phyloP scores from a whole-genome alignment of 2,113 vertebrate species.

The Pangasianodon hypophthalmus region DNA sequence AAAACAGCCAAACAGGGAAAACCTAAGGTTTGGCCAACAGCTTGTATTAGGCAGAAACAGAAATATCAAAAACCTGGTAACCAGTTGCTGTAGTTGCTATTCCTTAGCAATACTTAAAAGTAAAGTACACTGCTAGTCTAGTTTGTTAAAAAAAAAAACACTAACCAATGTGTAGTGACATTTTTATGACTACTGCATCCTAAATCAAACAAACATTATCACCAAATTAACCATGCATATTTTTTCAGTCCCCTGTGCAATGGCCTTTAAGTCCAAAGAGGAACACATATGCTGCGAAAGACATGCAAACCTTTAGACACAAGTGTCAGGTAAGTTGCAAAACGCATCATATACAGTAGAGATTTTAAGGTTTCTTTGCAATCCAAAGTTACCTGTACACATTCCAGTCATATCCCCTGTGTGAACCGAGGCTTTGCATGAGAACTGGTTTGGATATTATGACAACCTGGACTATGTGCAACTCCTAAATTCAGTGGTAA shows the following conservation, averaged over 20 bases:
- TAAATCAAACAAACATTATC: background rate
- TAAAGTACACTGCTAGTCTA: background rate
- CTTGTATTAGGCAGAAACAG: background rate
- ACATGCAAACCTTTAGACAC: slow-evolving; percentile 83
- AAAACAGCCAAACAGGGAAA: background rate
- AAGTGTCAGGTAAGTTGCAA: slow-evolving; percentile 74
- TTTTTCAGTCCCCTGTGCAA: background rate
- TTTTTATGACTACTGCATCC: background rate
- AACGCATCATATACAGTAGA: background rate
- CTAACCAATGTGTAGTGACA: no score
- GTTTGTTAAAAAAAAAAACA: background rate
- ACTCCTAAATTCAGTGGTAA: background rate
- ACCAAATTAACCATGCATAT: background rate
- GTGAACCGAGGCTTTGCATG: no score
- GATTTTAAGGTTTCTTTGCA: no score
- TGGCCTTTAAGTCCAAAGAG: slow-evolving; percentile 36
- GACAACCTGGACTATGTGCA: no score
- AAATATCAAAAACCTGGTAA: background rate
- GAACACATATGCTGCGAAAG: slow-evolving; percentile 76
- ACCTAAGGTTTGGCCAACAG: background rate
- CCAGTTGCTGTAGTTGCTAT: background rate
- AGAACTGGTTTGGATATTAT: no score
- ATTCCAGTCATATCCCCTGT: no score
- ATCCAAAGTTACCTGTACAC: no score
- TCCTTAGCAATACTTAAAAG: background rate